Evolutionary conservation across 30 jellyfish, hydroid and myxozoan genomes (phyloP).

Genomic region (Calvadosia cruxmelitensis): DNA sequence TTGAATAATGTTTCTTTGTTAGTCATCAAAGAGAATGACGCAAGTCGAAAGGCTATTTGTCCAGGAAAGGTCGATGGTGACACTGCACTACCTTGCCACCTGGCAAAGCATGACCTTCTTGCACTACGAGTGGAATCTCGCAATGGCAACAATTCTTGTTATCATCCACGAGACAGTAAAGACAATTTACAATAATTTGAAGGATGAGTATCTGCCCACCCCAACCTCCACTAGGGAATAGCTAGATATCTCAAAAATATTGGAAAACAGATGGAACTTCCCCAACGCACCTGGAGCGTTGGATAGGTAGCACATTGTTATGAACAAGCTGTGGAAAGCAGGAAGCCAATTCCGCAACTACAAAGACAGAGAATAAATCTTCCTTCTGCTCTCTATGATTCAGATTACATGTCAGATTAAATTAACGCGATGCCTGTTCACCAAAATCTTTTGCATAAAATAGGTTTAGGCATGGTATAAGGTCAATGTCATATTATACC

Average conservation of each 20-base stretch:
- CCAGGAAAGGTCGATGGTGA: constrained; percentile 11
- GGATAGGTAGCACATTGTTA: background rate
- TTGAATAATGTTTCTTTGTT: too few relatives aligned
- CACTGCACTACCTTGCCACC: constrained; percentile 20
- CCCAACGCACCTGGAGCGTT: constrained; percentile 10
- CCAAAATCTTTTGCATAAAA: too few relatives aligned
- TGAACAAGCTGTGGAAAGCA: constrained; percentile 1
- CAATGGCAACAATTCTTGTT: background rate
- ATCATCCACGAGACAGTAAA: background rate
- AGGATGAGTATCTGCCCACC: background rate
- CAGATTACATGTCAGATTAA: too few relatives aligned
- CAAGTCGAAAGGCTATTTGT: background rate
- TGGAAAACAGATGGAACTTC: constrained; percentile 25
- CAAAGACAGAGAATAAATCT: constrained; percentile 8
- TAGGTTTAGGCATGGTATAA: too few relatives aligned
- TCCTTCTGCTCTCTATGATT: constrained; percentile 18
- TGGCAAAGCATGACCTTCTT: constrained; percentile 16
- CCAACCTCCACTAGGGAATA: constrained; percentile 22
- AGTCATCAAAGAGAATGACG: too few relatives aligned
- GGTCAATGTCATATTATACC: too few relatives aligned
- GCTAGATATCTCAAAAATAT: constrained; percentile 6
- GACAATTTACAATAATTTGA: background rate
- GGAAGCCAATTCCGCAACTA: constrained; percentile 13
- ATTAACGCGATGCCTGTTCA: too few relatives aligned
- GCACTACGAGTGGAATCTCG: constrained; percentile 1